These are phyloP conservation scores for Melanostoma scalare DNA, from an alignment of 2,888 invertebrate genomes.

Conservation along the genomic window DNA sequence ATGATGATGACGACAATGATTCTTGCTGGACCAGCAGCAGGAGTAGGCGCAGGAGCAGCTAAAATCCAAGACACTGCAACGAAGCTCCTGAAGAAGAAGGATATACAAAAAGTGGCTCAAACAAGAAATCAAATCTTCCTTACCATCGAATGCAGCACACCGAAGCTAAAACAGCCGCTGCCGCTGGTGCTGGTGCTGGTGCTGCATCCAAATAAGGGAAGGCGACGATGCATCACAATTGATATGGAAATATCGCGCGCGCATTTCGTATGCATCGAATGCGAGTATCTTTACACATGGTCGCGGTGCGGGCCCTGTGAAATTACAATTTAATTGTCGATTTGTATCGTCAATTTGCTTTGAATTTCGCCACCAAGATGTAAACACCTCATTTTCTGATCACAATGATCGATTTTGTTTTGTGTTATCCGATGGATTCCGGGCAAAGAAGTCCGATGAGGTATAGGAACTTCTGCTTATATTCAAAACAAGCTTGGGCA, in stretches of 20 bases:
- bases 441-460: background rate
- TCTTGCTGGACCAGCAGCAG: conserved; percentile 44
- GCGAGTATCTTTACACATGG: conserved; percentile 58
- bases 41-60: conserved; percentile 27
- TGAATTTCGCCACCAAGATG: conserved; percentile 72
- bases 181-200: background rate
- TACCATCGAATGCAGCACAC: conserved; percentile 25
- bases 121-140: conserved; percentile 60
- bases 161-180: background rate
- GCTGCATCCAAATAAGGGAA: conserved; percentile 55
- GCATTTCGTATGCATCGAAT: conserved; percentile 67
- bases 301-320: conserved; percentile 45
- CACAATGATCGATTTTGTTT: conserved; percentile 63
- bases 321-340: conserved; percentile 73
- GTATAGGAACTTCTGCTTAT: background rate
- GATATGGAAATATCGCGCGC: conserved; percentile 70
- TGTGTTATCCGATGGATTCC: conserved; percentile 28
- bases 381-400: conserved; percentile 71
- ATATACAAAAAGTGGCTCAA: conserved; percentile 31
- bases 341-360: conserved; percentile 73
- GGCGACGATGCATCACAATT: conserved; percentile 71
- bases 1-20: conserved; percentile 20
- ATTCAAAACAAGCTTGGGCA: conserved; percentile 37
- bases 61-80: conserved; percentile 20
- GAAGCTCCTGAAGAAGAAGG: conserved; percentile 51